Base-by-base conservation (phyloP, 2,888 invertebrate genomes). In the Amiota communis region DNA sequence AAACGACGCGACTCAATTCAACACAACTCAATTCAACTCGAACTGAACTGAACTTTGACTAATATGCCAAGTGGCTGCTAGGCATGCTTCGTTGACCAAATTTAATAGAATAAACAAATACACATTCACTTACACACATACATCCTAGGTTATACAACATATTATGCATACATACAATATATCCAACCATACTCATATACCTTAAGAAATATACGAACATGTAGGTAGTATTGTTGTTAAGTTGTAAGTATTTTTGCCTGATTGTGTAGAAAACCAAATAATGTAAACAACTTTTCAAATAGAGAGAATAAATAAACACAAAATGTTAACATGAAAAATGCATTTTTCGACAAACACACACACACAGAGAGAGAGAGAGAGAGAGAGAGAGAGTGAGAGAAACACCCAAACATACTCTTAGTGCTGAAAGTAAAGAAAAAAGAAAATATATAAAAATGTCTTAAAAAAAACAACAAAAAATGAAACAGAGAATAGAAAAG, bases 261-360 rank as follows among this genome's bases (percentile, higher is more conserved):
- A 67, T 67, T 67, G 49, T 49, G 65, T 49, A 67, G 65, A 49
- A 49, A 67, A 67, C 49, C 65, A 67, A 67, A 67, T 67, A 67
- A 67, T 67, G 65, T 67, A 67, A 67, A 67, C 49, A 67, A 67
- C 49, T 67, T 67, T 67, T 48, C 65, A 67, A 67, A 67, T 67
- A 49, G 46, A 36, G 63, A 69, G 23, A 56, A 70, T 65, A 71
- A 64, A 64, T 65, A 53, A 67, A 67, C 64, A 71, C 51, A 36
- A 64, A 53, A 65, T 53, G 65, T 67, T 67, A 64, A 71, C 64
- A 70, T 69, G 73, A 53, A 65, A 65, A 70, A 73, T 73, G 70
- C 63, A 69, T 73, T 70, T 10, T 20, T 36, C n/a, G 13, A 53
- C 17, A 71, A 48, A 67, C 68, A 64, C 69, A n/a, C 67, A 69